Percentiles rank a stretch among this genome's conserved stretches.
phyloP scores from a whole-genome alignment of 2,113 vertebrate species.

The Aspidoscelis tigris region DNA sequence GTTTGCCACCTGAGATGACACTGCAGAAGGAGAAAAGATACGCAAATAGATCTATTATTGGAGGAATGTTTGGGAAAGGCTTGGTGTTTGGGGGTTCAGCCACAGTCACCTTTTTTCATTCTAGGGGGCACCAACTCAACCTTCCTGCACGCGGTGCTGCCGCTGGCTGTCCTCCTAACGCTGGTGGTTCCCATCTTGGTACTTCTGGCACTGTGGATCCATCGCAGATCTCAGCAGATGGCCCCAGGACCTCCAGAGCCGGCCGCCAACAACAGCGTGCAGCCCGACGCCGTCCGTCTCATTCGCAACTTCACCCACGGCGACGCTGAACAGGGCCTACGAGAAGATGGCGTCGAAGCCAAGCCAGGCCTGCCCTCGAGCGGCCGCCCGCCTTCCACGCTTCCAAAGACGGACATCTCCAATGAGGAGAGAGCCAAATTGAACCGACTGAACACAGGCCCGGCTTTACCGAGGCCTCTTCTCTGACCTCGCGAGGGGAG shows the following conservation, averaged over 20 bases:
- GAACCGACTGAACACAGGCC: neutral
- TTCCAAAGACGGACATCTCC: constrained; percentile 30
- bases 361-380: neutral
- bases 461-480: neutral
- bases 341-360: neutral
- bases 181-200: neutral
- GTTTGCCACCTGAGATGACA: too few relatives aligned
- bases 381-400: neutral
- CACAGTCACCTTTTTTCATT: neutral
- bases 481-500: neutral
- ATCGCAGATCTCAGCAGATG: neutral
- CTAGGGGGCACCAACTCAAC: neutral
- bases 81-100: neutral
- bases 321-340: neutral
- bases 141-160: neutral
- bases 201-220: neutral
- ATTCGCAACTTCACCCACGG: constrained; percentile 9
- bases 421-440: constrained; percentile 32
- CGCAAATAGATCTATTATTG: neutral
- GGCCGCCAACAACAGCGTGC: neutral
- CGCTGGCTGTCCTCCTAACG: neutral
- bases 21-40: neutral
- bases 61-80: neutral
- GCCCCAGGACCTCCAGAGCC: neutral
- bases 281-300: neutral